A percentile compares a stretch with the other conserved stretches of the same genome.
These are phyloP conservation scores for Laothoe populi DNA, from an alignment of 2,888 invertebrate genomes.

Conservation along the genomic window DNA sequence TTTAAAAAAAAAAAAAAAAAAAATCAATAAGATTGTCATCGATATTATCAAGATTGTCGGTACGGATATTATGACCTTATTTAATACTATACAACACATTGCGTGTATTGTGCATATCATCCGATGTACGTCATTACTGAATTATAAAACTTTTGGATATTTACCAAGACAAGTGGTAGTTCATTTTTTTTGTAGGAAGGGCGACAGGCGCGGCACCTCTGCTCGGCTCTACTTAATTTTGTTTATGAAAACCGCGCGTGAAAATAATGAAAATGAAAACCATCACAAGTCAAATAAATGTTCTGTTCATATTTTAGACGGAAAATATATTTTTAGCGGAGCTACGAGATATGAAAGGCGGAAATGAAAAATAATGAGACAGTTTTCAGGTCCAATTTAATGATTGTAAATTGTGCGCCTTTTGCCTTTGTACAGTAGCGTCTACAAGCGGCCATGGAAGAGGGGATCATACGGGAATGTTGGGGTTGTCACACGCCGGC, in stretches of 20 bases:
- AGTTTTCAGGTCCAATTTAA: constrained; percentile 18
- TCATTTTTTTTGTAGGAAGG: too few relatives aligned
- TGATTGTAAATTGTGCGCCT: constrained; percentile 22
- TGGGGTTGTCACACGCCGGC: neutral
- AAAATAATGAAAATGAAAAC: constrained; percentile 17
- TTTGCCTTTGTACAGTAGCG: neutral
- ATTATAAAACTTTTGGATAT: too few relatives aligned
- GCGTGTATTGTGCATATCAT: too few relatives aligned
- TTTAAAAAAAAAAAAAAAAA: too few relatives aligned
- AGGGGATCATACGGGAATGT: neutral
- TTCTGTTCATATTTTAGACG: constrained; percentile 25
- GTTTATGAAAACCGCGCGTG: constrained; percentile 7
- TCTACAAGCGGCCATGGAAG: neutral
- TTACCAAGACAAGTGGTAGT: too few relatives aligned
- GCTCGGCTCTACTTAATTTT: constrained; percentile 1
- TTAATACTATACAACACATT: too few relatives aligned
- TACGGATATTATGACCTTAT: too few relatives aligned
- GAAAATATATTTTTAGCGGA: constrained; percentile 13
- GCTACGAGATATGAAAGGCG: constrained; percentile 7
- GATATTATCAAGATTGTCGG: too few relatives aligned
- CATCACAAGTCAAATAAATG: constrained; percentile 26
- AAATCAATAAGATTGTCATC: too few relatives aligned
- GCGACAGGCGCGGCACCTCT: neutral
- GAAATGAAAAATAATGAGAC: constrained; percentile 28
- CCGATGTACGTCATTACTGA: too few relatives aligned